Percentiles rank a stretch among this genome's conserved stretches.
Evolutionary conservation across 1,140 invertebrate species (phyloP).

Genomic region (Drosophila sp.): DNA sequence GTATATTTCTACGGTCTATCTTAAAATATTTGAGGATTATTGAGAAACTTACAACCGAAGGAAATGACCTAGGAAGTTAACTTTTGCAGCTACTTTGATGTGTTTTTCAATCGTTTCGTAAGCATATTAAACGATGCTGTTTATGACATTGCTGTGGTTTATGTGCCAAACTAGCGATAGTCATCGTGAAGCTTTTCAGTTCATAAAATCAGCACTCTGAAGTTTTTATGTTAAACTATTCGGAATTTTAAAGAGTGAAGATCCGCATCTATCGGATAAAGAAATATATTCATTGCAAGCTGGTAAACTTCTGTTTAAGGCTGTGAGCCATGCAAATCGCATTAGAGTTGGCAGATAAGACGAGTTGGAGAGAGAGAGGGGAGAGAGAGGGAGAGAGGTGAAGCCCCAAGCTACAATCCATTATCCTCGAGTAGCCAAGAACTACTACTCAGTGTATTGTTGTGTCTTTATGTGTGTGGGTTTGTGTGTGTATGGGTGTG

Average conservation of each 20-base stretch:
- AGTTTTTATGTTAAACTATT: conserved; percentile 15
- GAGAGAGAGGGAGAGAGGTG: background rate
- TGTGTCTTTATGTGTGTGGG: background rate
- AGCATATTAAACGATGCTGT: conserved; percentile 26
- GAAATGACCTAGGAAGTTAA: background rate
- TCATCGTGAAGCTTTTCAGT: conserved; percentile 30
- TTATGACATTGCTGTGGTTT: conserved; percentile 33
- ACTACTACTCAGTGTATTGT: conserved; percentile 17
- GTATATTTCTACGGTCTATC: background rate
- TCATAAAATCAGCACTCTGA: conserved; percentile 33
- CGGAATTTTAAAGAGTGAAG: conserved; percentile 18
- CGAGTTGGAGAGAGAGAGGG: background rate
- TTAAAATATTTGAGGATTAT: background rate
- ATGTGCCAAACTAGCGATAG: conserved; percentile 22
- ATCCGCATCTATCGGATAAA: background rate
- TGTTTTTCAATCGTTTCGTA: background rate
- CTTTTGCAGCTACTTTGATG: background rate
- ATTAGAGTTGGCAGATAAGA: conserved; percentile 36
- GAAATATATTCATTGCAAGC: conserved; percentile 11
- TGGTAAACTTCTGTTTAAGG: conserved; percentile 32
- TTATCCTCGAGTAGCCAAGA: conserved; percentile 28
- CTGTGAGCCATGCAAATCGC: conserved; percentile 43
- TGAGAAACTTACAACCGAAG: background rate
- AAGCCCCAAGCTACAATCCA: conserved; percentile 2
- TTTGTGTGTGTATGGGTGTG: background rate